phyloP scores from a whole-genome alignment of 2,113 vertebrate species.

The Anguilla japonica region DNA sequence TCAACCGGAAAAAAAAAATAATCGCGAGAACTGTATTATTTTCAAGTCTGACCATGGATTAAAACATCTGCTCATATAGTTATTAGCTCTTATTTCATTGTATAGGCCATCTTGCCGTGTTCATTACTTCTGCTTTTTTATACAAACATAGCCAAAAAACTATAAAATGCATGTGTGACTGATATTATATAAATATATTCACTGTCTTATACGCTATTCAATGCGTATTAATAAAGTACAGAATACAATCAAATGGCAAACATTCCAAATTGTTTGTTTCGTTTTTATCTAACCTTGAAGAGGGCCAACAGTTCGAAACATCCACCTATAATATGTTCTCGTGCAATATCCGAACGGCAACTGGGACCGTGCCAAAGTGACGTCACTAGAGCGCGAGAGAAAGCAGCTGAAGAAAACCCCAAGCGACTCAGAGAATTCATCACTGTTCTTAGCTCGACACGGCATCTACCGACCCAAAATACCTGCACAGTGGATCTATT shows the following conservation, averaged over 20 bases:
- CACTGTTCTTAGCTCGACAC: conserved; percentile 56
- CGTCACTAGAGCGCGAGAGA: conserved; percentile 71
- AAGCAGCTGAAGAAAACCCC: conserved; percentile 68
- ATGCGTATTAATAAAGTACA: not conserved
- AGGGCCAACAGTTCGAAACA: not conserved
- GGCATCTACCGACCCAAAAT: conserved; percentile 38
- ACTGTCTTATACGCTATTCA: not conserved
- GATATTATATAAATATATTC: not conserved
- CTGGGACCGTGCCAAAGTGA: conserved; percentile 59
- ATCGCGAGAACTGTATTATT: too few relatives aligned
- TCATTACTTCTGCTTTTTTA: too few relatives aligned
- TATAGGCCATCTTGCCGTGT: too few relatives aligned
- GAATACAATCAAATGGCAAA: not conserved
- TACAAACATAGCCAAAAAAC: too few relatives aligned
- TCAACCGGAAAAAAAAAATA: not conserved
- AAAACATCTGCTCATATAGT: too few relatives aligned
- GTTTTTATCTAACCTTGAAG: conserved; percentile 11
- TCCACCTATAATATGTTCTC: conserved; percentile 1
- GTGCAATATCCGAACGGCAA: conserved; percentile 12
- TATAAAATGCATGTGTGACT: too few relatives aligned
- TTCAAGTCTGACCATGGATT: too few relatives aligned
- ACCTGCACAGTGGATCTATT: conserved; percentile 63
- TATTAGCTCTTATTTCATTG: too few relatives aligned
- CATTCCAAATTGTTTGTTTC: not conserved
- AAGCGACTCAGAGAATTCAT: conserved; percentile 48